Evolutionary conservation across 1,140 invertebrate genomes (phyloP).

Genomic region (Ylistrum balloti): DNA sequence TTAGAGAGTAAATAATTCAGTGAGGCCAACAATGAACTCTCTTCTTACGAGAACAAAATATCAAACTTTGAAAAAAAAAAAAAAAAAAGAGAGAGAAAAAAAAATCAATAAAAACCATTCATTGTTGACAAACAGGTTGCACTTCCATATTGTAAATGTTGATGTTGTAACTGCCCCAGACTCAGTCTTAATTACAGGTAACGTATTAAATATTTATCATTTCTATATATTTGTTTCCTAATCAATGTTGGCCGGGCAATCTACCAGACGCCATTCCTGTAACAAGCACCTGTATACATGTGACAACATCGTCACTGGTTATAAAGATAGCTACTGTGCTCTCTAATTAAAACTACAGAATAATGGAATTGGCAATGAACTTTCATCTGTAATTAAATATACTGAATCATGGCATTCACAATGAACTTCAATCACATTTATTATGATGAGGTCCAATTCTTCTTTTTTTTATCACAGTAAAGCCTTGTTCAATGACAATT

Average conservation of each 20-base stretch:
- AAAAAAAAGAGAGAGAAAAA: no score
- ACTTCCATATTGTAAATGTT: neutral
- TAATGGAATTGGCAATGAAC: neutral
- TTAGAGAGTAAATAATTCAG: no score
- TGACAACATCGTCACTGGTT: neutral
- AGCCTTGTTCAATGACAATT: no score
- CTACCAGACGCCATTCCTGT: neutral
- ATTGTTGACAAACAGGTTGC: slow-evolving; percentile 33
- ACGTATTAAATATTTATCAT: slow-evolving; percentile 24
- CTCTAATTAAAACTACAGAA: neutral
- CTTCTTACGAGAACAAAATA: no score
- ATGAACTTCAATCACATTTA: neutral
- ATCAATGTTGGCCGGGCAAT: neutral
- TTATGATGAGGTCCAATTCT: no score
- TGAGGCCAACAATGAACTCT: no score
- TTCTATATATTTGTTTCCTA: slow-evolving; percentile 8
- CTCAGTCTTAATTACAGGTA: slow-evolving; percentile 28
- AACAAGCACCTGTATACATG: slow-evolving; percentile 19
- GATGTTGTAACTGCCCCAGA: slow-evolving; percentile 5
- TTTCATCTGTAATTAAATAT: neutral
- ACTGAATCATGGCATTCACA: neutral
- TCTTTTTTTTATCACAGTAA: no score
- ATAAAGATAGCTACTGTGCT: neutral
- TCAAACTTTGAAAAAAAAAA: no score
- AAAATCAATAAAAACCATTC: neutral